A percentile compares a stretch with the other conserved stretches of the same genome.
Evolutionary conservation across 2,888 invertebrate genomes (phyloP).

Genomic region (Philereme transversata): DNA sequence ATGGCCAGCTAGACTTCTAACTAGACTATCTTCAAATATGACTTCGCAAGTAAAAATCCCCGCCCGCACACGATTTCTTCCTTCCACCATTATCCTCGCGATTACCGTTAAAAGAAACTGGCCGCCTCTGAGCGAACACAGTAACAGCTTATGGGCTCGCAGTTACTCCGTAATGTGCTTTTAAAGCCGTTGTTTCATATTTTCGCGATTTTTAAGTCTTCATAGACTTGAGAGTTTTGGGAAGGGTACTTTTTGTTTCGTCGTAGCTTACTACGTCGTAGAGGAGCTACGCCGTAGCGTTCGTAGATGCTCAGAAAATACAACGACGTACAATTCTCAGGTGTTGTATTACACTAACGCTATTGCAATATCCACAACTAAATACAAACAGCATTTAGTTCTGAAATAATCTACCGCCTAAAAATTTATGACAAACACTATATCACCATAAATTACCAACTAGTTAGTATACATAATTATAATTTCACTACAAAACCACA

Average conservation of each 20-base stretch:
- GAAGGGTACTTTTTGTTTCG: constrained; percentile 1
- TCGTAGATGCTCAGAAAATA: no score
- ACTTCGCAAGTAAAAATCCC: constrained; percentile 24
- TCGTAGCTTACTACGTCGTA: constrained; percentile 21
- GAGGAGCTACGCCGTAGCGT: constrained; percentile 17
- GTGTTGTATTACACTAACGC: no score
- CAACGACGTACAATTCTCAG: no score
- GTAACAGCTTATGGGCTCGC: constrained; percentile 40
- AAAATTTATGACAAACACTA: constrained; percentile 20
- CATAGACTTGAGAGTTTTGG: constrained; percentile 18
- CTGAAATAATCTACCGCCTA: constrained; percentile 17
- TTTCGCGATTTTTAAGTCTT: constrained; percentile 38
- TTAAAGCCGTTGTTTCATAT: constrained; percentile 41
- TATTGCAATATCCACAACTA: background rate
- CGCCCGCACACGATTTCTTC: constrained; percentile 14
- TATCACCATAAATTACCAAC: background rate
- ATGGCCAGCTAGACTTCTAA: background rate
- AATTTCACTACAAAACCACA: constrained; percentile 25
- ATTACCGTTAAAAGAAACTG: constrained; percentile 65
- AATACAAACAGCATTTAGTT: constrained; percentile 6
- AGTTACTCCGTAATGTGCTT: constrained; percentile 38
- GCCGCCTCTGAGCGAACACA: constrained; percentile 48
- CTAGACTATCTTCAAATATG: constrained; percentile 13
- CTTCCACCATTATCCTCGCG: constrained; percentile 36
- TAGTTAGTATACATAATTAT: constrained; percentile 14